Evolutionary conservation across 2,113 vertebrate genomes (phyloP).

Genomic region (Pseudopodoces humilis): DNA sequence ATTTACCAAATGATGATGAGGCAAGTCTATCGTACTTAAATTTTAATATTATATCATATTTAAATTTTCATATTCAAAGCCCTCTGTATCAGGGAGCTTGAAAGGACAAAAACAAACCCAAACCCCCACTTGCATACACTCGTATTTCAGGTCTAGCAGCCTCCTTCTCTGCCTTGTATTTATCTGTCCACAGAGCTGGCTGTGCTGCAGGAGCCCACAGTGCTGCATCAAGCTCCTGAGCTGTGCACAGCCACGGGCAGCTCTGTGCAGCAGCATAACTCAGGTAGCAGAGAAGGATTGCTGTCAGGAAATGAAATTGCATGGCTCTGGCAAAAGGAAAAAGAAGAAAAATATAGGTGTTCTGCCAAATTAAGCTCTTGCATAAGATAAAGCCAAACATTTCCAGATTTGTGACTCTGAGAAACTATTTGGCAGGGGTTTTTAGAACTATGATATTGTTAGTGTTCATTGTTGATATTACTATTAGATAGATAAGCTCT

Average conservation of each 20-base stretch:
- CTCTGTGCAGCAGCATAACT: neutral
- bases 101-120: neutral
- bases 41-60: too few relatives aligned
- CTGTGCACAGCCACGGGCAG: rapidly evolving
- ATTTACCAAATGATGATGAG: neutral
- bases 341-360: neutral
- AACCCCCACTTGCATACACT: neutral
- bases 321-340: neutral
- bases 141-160: rapidly evolving
- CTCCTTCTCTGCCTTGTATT: neutral
- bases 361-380: constrained; percentile 26
- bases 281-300: neutral
- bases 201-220: neutral
- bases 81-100: neutral
- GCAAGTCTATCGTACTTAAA: neutral
- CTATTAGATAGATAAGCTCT: neutral
- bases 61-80: neutral
- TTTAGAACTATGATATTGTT: neutral
- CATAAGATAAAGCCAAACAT: neutral
- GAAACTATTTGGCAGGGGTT: neutral
- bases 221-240: neutral
- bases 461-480: neutral
- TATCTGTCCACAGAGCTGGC: neutral
- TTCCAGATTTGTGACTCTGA: neutral
- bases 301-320: neutral